These are phyloP conservation scores for Synanthedon vespiformis DNA, from an alignment of 2,888 invertebrate species.

Conservation along the genomic window DNA sequence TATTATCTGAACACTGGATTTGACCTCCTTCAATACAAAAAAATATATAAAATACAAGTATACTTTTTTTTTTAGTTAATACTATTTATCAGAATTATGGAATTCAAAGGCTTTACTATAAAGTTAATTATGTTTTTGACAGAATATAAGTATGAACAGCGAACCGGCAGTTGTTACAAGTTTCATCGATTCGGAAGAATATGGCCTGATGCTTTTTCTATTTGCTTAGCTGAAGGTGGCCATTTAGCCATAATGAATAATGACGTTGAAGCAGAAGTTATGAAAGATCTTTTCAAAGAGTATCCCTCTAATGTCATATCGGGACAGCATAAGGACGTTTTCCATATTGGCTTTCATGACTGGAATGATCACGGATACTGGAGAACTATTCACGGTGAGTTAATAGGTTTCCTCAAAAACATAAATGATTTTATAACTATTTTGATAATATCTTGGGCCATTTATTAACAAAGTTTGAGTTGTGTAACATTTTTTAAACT, in stretches of 20 bases:
- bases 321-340: slow-evolving; percentile 9
- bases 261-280: slow-evolving; percentile 13
- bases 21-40: no score
- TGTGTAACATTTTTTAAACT: not conserved
- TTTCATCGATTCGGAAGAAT: slow-evolving; percentile 18
- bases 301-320: slow-evolving; percentile 2
- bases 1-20: no score
- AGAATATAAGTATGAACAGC: slow-evolving; percentile 23
- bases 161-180: slow-evolving; percentile 37
- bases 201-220: slow-evolving; percentile 13
- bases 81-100: no score
- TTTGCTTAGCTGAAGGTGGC: slow-evolving; percentile 16
- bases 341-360: slow-evolving; percentile 18
- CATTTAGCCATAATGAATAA: slow-evolving; percentile 17
- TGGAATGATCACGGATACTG: slow-evolving; percentile 15
- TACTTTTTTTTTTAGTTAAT: no score
- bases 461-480: no score
- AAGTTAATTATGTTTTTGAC: not conserved
- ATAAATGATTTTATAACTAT: no score
- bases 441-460: no score
- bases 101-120: no score
- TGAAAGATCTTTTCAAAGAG: slow-evolving; percentile 12
- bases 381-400: slow-evolving; percentile 21
- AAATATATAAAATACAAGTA: no score
- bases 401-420: not conserved